Conservation (phyloP, 1,140 invertebrate genomes). For the Sesamia nonagrioides region DNA sequence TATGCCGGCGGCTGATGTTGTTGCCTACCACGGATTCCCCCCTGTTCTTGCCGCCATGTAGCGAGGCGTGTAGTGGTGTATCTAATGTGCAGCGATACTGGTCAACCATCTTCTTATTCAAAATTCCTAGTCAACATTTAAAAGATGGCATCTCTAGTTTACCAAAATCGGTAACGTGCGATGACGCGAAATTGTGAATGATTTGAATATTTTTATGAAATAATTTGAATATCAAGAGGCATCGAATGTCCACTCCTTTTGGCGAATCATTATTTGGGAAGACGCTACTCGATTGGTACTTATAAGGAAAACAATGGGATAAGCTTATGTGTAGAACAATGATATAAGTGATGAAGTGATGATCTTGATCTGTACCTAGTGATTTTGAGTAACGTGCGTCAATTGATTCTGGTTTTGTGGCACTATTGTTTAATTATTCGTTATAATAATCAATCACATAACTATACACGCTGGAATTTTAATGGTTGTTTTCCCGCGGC, state of each 20-base stretch:
- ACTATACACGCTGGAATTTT: too few relatives aligned
- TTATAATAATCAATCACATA: background rate
- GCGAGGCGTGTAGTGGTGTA: too few relatives aligned
- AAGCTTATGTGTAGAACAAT: constrained; percentile 1
- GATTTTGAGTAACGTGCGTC: background rate
- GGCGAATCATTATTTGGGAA: background rate
- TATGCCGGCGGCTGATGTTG: too few relatives aligned
- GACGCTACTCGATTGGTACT: background rate
- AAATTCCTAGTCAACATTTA: background rate
- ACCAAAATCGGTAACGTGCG: constrained; percentile 11
- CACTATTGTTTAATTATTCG: background rate
- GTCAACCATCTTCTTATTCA: too few relatives aligned
- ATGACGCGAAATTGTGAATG: constrained; percentile 45
- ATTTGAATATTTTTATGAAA: constrained; percentile 36
- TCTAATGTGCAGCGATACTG: too few relatives aligned
- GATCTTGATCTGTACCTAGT: background rate
- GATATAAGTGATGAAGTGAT: background rate
- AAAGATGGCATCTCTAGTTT: background rate
- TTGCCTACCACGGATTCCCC: too few relatives aligned
- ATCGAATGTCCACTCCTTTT: constrained; percentile 1
- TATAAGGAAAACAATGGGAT: constrained; percentile 6
- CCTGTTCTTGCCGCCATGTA: too few relatives aligned
- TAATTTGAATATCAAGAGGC: constrained; percentile 10
- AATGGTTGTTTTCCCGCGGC: too few relatives aligned
- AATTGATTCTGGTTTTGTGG: background rate